These are phyloP conservation scores for Holothuria glaberrima DNA, from an alignment of 35 echinoderm and acorn worm genomes.

Conservation along the genomic window DNA sequence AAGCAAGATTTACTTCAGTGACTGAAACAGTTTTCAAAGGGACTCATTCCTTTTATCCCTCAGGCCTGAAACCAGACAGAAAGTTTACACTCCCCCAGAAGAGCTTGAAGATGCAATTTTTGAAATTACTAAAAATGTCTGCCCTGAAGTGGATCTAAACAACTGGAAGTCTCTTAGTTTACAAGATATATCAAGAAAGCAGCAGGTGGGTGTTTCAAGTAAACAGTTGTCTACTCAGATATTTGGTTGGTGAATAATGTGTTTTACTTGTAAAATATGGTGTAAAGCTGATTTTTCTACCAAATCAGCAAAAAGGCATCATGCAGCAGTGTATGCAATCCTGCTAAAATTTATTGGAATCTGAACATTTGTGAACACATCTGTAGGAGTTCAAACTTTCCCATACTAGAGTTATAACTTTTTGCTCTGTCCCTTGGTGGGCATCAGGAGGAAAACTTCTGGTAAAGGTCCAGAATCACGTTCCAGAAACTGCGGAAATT, in stretches of 20 bases:
- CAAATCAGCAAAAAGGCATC: too few relatives aligned
- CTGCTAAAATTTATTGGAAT: too few relatives aligned
- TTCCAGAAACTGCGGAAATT: too few relatives aligned
- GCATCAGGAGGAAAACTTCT: too few relatives aligned
- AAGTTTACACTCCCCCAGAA: slow-evolving; percentile 74
- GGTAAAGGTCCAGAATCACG: too few relatives aligned
- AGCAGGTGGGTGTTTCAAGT: slow-evolving; percentile 56
- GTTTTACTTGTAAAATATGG: too few relatives aligned
- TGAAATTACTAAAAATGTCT: slow-evolving; percentile 70
- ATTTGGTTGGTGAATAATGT: background rate
- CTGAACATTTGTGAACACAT: too few relatives aligned
- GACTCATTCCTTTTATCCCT: background rate
- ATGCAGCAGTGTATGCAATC: too few relatives aligned
- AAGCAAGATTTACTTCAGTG: background rate
- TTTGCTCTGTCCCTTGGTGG: too few relatives aligned
- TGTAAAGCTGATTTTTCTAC: too few relatives aligned
- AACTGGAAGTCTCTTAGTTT: slow-evolving; percentile 59
- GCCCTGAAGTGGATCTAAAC: slow-evolving; percentile 43
- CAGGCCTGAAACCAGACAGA: slow-evolving; percentile 73
- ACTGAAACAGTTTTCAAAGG: background rate
- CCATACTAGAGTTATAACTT: too few relatives aligned
- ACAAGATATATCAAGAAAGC: slow-evolving; percentile 67
- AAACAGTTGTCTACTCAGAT: background rate
- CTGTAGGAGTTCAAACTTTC: too few relatives aligned
- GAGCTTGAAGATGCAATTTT: slow-evolving; percentile 73